Conservation (phyloP, 2,888 invertebrate genomes). For the Gastrophysa polygoni region DNA sequence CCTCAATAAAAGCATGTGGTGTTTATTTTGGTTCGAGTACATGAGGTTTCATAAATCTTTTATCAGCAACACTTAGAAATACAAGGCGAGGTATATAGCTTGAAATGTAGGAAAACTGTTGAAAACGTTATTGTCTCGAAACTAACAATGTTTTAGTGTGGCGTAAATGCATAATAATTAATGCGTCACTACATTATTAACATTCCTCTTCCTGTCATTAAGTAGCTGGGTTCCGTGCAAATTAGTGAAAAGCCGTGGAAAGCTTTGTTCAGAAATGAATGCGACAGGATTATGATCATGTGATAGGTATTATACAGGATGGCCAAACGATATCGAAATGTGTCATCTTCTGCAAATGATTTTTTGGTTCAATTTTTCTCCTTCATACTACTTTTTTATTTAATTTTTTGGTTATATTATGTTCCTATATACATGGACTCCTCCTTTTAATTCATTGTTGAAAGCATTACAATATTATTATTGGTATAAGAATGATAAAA, state of each 20-base stretch:
- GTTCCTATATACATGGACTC: no score
- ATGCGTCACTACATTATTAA: background rate
- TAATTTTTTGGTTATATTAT: no score
- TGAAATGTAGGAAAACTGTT: background rate
- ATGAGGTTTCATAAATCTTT: constrained; percentile 15
- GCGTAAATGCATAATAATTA: background rate
- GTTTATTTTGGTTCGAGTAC: constrained; percentile 9
- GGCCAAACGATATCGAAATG: no score
- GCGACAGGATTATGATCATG: no score
- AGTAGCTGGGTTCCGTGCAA: background rate
- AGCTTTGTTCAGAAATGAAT: no score
- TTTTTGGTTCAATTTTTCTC: no score
- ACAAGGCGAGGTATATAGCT: background rate
- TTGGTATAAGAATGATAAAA: no score
- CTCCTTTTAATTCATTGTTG: no score
- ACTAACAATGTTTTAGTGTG: background rate
- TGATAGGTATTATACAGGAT: no score
- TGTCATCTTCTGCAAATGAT: no score
- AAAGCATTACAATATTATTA: no score
- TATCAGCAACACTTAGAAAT: background rate
- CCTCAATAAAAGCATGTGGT: constrained; percentile 10
- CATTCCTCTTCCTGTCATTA: constrained; percentile 3
- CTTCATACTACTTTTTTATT: no score
- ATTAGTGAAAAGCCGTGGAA: background rate
- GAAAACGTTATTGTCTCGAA: background rate